Base-by-base conservation (phyloP, 2,888 invertebrate species). In the Schizaphis graminum region DNA sequence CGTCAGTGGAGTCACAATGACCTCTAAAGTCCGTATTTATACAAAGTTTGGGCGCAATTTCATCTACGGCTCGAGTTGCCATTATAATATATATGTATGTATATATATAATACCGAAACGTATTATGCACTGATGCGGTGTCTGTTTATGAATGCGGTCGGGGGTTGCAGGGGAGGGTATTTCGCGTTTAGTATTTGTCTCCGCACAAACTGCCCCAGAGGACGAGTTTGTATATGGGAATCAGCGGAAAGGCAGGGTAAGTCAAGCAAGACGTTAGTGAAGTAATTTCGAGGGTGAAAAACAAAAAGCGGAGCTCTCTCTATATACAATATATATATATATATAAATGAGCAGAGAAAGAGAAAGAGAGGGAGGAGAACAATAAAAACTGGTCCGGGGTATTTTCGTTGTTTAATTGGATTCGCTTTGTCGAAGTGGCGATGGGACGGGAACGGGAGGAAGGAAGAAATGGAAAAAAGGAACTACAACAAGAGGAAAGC, bases 351-450 rank as follows among this genome's bases (percentile, higher is more conserved):
- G 24, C 10, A 24, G 47, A 8, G 28, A 11, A 53, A 13, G 53
- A 56, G 90, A 47, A 67, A 57, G 44, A 89, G 67, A 41, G 91
- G 41, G 91, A 3, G 85, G 85, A 92, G 47, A 92, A 92, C 93
- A 94, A 94, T 94, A 94, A 94, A 94, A 94, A 94, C 93, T 86
- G 93, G 90, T 94, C 93, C 93, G 61, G 93, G 93, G 90, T 61
- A 86, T 94, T 90, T 90, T 94, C 90, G 90, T 90, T 61, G 93
- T 94, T 94, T 94, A 94, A 94, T 94, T 90, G 93, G 93, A 94
- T 94, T 94, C 93, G 93, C 90, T 94, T 94, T 94, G 90, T 84
- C 61, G 77, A 84, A 84, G 93, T 13, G 90, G 28, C 10, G 77
- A 49, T 41, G 88, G 87, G 53, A 4, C 21, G 56, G 41, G 41